Base-by-base conservation (phyloP, 2,888 invertebrate species). In the Diarsia brunnea region DNA sequence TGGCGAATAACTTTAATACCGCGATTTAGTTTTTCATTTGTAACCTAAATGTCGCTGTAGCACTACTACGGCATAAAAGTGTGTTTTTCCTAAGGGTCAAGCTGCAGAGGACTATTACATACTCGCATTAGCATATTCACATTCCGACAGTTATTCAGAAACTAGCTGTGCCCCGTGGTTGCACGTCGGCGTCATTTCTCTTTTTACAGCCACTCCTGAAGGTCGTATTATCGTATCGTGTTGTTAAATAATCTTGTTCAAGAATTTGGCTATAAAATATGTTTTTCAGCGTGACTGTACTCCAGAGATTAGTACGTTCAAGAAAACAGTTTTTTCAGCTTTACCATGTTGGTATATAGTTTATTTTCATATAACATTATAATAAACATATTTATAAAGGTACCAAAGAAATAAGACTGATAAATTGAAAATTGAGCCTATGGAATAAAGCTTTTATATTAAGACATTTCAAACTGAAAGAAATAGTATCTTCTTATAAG, bases 391-490 rank as follows among this genome's bases (percentile, higher is more conserved):
- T n/a, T n/a, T n/a, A 1, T 8, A 27, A 58, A 58, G 10, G 19
- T 27, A 19, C 10, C 19, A 58, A 60, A 60, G 14, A 27, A 27
- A 19, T 60, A 27, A 60, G 27, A 19, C 58, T 60, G 27, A 27
- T 27, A 0, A 60, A 60, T 31, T 60, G 10, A 27, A 31, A 19
- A 27, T 60, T 10, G 4, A 60, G 27, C 27, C 10, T 19, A 27
- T 19, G 19, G 10, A 60, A 60, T 60, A 60, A 27, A 27, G 19
- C 58, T 60, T 31, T 31, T 60, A 60, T 27, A 27, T 27, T 27
- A 3, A 60, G 19, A 60, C 58, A 60, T 60, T 60, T 60, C 19
- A 60, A 60, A 31, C 31, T 60, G 60, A 60, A 60, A 60, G 19
- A 60, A 31, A 19, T 31, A 31, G n/a, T n/a, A 16, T 19, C 1